Conservation (phyloP, 1,140 invertebrate genomes). For the Drosophila persimilis region DNA sequence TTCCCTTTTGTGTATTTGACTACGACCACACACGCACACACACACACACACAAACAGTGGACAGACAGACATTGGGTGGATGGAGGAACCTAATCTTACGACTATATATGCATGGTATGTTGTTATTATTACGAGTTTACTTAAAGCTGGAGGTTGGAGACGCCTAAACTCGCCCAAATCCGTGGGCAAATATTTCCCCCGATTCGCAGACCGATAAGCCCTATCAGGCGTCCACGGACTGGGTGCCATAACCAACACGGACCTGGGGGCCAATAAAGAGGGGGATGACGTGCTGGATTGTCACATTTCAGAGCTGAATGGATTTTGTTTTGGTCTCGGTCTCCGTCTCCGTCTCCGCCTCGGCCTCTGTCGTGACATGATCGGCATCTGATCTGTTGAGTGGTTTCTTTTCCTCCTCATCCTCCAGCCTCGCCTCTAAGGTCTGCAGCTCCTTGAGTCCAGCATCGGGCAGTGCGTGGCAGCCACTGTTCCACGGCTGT, state of each 20-base stretch:
- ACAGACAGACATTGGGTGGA: constrained; percentile 20
- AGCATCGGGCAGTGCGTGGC: constrained; percentile 27
- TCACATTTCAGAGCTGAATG: constrained; percentile 36
- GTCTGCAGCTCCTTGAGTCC: constrained; percentile 62
- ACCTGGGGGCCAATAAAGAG: constrained; percentile 60
- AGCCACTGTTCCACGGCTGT: constrained; percentile 86
- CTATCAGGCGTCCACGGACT: constrained; percentile 36
- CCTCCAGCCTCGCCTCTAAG: background rate
- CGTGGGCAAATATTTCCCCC: constrained; percentile 49
- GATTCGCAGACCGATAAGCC: constrained; percentile 22
- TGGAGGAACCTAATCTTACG: constrained; percentile 13
- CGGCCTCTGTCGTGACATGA: background rate
- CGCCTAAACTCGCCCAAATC: constrained; percentile 27
- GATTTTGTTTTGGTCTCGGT: constrained; percentile 35
- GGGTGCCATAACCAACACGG: constrained; percentile 57
- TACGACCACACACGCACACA: constrained; percentile 23
- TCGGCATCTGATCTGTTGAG: constrained; percentile 24
- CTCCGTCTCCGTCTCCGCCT: constrained; percentile 7
- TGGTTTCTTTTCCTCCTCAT: constrained; percentile 56
- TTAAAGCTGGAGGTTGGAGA: constrained; percentile 49
- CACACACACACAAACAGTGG: constrained; percentile 2
- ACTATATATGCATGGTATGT: too few species aligned
- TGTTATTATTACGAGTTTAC: constrained; percentile 24
- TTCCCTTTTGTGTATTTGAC: constrained; percentile 18
- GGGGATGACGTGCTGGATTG: constrained; percentile 34